phyloP scores from a whole-genome alignment of 2,797 vertebrate species.

The Siniperca obscura region DNA sequence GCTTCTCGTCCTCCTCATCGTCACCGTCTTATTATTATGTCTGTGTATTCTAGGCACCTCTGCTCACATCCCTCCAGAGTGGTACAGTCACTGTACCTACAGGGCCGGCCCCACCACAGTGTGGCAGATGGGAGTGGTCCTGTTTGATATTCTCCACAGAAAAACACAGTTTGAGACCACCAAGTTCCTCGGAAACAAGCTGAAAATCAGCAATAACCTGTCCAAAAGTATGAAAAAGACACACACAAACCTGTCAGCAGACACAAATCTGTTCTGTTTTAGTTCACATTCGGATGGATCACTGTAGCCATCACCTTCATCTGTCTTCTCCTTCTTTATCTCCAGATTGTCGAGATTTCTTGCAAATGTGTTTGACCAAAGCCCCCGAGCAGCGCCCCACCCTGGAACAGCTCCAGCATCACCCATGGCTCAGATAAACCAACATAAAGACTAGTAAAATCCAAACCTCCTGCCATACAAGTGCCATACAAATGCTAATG shows the following conservation, averaged over 20 bases:
- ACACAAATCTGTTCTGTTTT: not conserved
- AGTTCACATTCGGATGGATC: not conserved
- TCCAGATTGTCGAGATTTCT: not conserved
- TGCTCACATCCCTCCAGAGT: conserved; percentile 27
- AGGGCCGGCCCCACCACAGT: conserved; percentile 27
- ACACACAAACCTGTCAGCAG: not conserved
- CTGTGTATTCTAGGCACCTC: not conserved
- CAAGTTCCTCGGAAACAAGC: fast-evolving
- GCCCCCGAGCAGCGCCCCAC: not conserved
- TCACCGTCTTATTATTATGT: not conserved
- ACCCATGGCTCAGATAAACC: conserved; percentile 14
- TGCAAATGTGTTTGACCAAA: not conserved
- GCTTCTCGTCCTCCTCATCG: not conserved
- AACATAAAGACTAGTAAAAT: not conserved
- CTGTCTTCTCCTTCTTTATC: not conserved
- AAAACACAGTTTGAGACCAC: fast-evolving
- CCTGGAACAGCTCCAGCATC: not conserved
- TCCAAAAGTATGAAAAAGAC: not conserved
- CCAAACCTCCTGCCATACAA: not conserved
- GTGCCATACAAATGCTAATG: not conserved
- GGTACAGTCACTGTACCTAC: fast-evolving
- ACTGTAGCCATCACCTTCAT: not conserved
- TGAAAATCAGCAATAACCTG: not conserved
- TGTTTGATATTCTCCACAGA: conserved; percentile 26
- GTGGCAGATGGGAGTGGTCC: conserved; percentile 37